phyloP scores from a whole-genome alignment of 2,113 vertebrate species.

The Pontoporia blainvillei region DNA sequence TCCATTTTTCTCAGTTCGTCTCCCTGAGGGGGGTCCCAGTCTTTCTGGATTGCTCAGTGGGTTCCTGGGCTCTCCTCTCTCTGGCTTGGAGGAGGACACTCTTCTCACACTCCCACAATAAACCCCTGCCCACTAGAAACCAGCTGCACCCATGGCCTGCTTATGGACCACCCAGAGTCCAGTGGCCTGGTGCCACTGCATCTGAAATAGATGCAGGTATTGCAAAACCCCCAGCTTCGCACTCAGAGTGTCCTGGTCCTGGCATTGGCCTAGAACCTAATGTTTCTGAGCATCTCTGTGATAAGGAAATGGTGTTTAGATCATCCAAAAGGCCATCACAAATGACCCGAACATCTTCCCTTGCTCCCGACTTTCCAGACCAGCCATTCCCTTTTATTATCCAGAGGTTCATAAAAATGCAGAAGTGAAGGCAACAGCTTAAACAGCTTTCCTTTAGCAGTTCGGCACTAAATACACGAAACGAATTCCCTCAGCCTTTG shows the following conservation, averaged over 20 bases:
- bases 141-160: not conserved
- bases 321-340: conserved; percentile 31
- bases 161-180: not conserved
- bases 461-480: conserved; percentile 72
- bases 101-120: not conserved
- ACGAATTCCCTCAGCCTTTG: conserved; percentile 76
- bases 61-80: not conserved
- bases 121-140: not conserved
- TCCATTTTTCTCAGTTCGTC: not conserved
- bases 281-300: not conserved
- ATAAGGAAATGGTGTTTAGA: not conserved
- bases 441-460: conserved; percentile 70
- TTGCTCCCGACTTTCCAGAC: conserved; percentile 31
- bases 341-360: not conserved
- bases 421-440: conserved; percentile 55
- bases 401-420: conserved; percentile 58
- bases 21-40: not conserved
- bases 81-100: not conserved
- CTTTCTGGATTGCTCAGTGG: not conserved
- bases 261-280: not conserved
- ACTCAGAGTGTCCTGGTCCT: not conserved
- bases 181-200: not conserved
- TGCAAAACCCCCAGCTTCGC: not conserved
- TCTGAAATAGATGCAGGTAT: not conserved
- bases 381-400: conserved; percentile 52